Percentiles rank a stretch among this genome's conserved stretches.
These are phyloP conservation scores for Ophthalmotilapia sp. DNA, from an alignment of 2,113 vertebrate species.

Conservation along the genomic window DNA sequence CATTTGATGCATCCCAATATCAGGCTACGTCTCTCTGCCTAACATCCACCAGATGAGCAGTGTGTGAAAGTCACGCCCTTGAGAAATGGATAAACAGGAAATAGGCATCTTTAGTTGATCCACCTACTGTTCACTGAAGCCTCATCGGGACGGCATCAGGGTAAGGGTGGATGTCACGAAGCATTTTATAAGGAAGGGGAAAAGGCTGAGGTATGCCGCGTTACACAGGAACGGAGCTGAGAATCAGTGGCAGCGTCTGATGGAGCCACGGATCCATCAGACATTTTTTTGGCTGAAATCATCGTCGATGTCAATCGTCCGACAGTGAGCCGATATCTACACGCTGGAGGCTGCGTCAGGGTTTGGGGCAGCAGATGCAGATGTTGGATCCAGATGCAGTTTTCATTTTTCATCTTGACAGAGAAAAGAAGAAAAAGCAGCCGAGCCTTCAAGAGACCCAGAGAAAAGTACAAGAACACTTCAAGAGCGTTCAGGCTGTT, in stretches of 20 bases:
- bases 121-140: not conserved
- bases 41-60: not conserved
- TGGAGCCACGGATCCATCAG: not conserved
- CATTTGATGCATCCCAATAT: not conserved
- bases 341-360: not conserved
- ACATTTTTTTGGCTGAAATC: not conserved
- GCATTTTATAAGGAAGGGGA: not conserved
- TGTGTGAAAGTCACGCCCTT: not conserved
- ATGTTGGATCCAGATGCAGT: not conserved
- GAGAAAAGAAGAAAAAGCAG: not conserved
- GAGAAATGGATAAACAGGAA: not conserved
- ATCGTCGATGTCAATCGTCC: not conserved
- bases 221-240: not conserved
- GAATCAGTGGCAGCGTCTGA: not conserved
- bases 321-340: not conserved
- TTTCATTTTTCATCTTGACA: not conserved
- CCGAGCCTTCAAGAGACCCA: not conserved
- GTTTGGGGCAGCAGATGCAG: not conserved
- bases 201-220: not conserved
- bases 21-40: rapidly evolving
- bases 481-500: not conserved
- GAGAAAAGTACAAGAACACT: not conserved
- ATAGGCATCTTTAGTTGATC: not conserved
- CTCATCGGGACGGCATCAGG: rapidly evolving
- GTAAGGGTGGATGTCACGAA: not conserved